Base-by-base conservation (phyloP, 2,113 vertebrate species). In the Redunca redunca region DNA sequence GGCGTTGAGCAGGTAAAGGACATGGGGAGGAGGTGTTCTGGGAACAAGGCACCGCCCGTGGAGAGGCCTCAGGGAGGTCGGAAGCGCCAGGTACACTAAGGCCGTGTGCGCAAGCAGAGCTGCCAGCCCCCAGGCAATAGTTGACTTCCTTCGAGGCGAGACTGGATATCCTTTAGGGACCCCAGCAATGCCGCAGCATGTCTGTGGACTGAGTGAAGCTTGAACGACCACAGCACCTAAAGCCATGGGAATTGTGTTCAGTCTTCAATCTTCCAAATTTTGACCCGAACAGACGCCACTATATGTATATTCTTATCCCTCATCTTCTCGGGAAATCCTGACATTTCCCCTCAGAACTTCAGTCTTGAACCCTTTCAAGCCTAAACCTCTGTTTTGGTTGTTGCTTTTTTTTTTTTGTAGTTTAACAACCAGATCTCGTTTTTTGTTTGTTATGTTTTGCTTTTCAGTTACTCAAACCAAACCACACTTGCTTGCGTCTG, bases 391-490 rank as follows among this genome's bases (percentile, higher is more conserved):
- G 50, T n/a, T 90, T 53, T 62, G 28, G 8, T n/a, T 82, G 50
- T 21, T 62, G 48, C 17, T 26, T 7, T 5, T 17, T 17, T 89
- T 15, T 95, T 52, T 92, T 52, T 12, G 7, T 40, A 89, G 40
- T 52, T 91, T 95, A 92, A 55, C 91, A 67, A 90, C n/a, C 23
- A 91, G 82, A 84, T 83, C 13, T 50, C 25, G 7, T n/a, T 81
- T 90, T 80, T 88, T 62, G 36, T 46, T 55, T 46, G 36, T 52
- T 57, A 71, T 58, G 11, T 77, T 58, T 87, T 53, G 43, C 19
- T 55, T 50, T 87, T 93, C 83, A 93, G n/a, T 91, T 88, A 88
- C n/a, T 88, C 62, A 97, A 92, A n/a, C 46, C 88, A 74, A 48
- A 6, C 40, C 33, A 52, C 62, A 52, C 80, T 89, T 80, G 43